These are phyloP conservation scores for Meandrusa payeni DNA, from an alignment of 2,888 invertebrate genomes.

Conservation along the genomic window DNA sequence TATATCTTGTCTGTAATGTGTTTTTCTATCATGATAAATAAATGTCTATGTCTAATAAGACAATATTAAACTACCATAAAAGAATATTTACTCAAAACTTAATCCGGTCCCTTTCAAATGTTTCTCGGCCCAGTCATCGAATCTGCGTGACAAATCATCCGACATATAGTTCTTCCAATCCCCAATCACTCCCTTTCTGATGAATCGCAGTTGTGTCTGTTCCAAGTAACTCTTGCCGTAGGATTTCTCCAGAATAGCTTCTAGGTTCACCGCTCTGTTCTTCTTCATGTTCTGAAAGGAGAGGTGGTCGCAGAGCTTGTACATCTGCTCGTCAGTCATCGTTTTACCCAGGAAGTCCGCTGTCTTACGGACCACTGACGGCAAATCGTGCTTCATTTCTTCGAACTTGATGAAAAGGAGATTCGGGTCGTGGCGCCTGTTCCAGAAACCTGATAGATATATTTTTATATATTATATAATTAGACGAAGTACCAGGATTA, in stretches of 20 bases:
- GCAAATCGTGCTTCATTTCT: conserved; percentile 88
- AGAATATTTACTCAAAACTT: conserved; percentile 80
- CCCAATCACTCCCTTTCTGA: conserved; percentile 89
- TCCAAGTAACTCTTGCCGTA: conserved; percentile 68
- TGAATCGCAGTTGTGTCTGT: conserved; percentile 81
- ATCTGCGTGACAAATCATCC: conserved; percentile 84
- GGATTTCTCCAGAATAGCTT: conserved; percentile 80
- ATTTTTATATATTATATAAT: too few species aligned
- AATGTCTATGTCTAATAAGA: too few species aligned
- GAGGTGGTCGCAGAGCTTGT: conserved; percentile 85
- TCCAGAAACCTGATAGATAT: conserved; percentile 84
- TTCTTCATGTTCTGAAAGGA: conserved; percentile 91
- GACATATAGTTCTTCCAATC: conserved; percentile 91
- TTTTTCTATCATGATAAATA: too few species aligned
- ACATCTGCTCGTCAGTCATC: conserved; percentile 84
- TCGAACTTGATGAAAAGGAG: conserved; percentile 90
- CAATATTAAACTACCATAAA: too few species aligned
- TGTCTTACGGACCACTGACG: conserved; percentile 83
- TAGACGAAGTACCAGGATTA: too few species aligned
- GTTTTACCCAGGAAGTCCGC: conserved; percentile 86
- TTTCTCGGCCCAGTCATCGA: conserved; percentile 86
- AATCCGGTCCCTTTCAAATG: conserved; percentile 83
- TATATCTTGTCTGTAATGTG: too few species aligned
- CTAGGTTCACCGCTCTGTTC: conserved; percentile 89
- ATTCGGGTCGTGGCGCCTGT: conserved; percentile 84